Evolutionary conservation across 2,797 vertebrate species (phyloP), one percentile per base, ranked within the genome.

Genomic region (Sardinella longiceps): DNA sequence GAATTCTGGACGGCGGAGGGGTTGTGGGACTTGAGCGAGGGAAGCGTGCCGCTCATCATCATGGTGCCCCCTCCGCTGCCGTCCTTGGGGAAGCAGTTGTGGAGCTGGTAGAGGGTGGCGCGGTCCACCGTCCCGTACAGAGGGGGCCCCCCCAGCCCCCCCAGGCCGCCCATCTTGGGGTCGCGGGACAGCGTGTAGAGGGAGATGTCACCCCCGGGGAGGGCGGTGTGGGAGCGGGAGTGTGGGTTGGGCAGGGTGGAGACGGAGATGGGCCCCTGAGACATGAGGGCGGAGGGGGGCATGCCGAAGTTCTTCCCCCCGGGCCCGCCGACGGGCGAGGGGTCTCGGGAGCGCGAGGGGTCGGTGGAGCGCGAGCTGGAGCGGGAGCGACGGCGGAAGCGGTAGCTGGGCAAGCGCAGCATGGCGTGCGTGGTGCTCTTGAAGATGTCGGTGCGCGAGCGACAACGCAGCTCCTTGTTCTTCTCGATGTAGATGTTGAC

Each of bases 401-500:
- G 97, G 93, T 98, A 98, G 92, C 97, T 97, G 89, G 97, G 97
- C 86, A 98, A 93, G 84, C 97, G 96, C 84, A 97, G 94, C 94
- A 97, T 96, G 90, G 97, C 97, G 81, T 95, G 94, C 0, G 96
- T 96, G 88, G 96, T 96, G 93, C 95, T 96, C 92, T 96, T 97
- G 88, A 97, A 96, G 89, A 97, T 95, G 93, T 97, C 96, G 82
- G 96, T 96, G 92, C 97, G 97, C 12, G 97, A 97, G 91, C 96
- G 96, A 90, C 97, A 97, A 85, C 97, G 97, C 82, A 97, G 95
- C 93, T 97, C 97, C 88, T 97, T 97, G 95, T 97, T 97, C 90
- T 97, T 97, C 92, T 98, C 97, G 2, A 98, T 98, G 95, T 98
- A 98, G 90, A 98, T 98, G 94, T 98, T 98, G 88, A 98, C 97